Evolutionary conservation across 2,888 invertebrate genomes (phyloP), one percentile per base, ranked within the genome.

Genomic region (Cosmia pyralina): DNA sequence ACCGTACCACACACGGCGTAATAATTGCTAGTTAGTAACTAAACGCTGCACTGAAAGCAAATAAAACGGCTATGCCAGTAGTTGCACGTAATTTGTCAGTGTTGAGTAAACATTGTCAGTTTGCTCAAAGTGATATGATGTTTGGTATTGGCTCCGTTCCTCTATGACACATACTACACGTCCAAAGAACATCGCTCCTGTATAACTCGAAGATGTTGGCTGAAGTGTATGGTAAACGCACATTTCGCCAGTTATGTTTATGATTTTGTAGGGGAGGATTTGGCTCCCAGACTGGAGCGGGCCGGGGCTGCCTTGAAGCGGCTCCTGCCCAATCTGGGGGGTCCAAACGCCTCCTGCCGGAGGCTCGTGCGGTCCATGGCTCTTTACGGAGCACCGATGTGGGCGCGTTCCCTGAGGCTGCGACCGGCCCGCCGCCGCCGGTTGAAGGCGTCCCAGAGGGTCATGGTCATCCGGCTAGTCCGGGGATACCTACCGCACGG

Each of bases 31-130:
- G 59, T 62, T 62, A 66, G 74, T 77, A 68, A n/a, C 48, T 48
- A 10, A 41, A 34, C n/a, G 57, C 38, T 72, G 65, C 59, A 67
- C n/a, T 13, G 28, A 38, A 38, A 52, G 44, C 82, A 59, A 74
- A 78, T 81, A 74, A 70, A 82, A 57, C 67, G n/a, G 53, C 52
- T 52, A 53, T n/a, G 58, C 67, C 74, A 63, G 57, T n/a, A 74
- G 53, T 53, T 52, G 19, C 50, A 48, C 57, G 64, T 74, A 63
- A 74, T 84, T 81, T 72, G 71, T 81, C 74, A 72, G 34, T 64
- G 67, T 66, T 57, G 22, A 38, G 60, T 69, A 46, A 79, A 79
- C 70, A 60, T 19, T 67, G 64, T 57, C 38, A 19, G 59, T 80
- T 79, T 59, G 44, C 62, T 68, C 17, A n/a, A 44, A 59, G 28